These are phyloP conservation scores for Eremophila alpestris DNA, from an alignment of 2,797 vertebrate species.

Conservation along the genomic window DNA sequence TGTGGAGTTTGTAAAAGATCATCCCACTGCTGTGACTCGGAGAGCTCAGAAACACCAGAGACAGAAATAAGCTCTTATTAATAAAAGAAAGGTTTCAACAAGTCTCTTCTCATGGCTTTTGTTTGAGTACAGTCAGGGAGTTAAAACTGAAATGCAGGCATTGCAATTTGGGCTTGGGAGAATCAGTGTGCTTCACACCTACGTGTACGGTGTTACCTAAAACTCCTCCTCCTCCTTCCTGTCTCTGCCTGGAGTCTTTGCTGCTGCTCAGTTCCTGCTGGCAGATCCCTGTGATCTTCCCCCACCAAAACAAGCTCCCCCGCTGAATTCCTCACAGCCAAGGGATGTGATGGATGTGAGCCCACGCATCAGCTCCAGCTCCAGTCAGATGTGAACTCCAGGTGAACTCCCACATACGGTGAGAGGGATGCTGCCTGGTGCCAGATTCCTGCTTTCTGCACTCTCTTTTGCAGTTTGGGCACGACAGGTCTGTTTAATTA, in stretches of 20 bases:
- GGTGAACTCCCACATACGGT: neutral
- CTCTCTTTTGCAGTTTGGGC: neutral
- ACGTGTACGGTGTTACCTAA: conserved; percentile 8
- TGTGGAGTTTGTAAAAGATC: neutral
- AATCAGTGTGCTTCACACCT: conserved; percentile 42
- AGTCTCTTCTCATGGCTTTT: neutral
- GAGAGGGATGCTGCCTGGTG: neutral
- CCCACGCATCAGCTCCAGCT: conserved; percentile 30
- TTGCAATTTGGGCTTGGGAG: neutral
- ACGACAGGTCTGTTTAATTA: neutral
- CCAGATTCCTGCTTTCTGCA: neutral
- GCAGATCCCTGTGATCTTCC: conserved; percentile 53
- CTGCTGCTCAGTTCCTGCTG: conserved; percentile 56
- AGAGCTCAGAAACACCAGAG: neutral
- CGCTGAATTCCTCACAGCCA: conserved; percentile 9
- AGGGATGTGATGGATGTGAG: neutral
- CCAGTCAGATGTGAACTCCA: conserved; percentile 20
- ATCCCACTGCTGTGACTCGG: neutral
- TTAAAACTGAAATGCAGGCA: neutral
- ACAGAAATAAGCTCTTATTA: neutral
- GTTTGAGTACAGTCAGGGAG: neutral
- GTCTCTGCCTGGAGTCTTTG: conserved; percentile 46
- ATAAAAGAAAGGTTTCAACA: neutral
- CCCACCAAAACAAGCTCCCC: conserved; percentile 45
- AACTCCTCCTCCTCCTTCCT: conserved; percentile 60